Evolutionary conservation across 2,888 invertebrate species (phyloP).

Genomic region (Polyommatus icarus): DNA sequence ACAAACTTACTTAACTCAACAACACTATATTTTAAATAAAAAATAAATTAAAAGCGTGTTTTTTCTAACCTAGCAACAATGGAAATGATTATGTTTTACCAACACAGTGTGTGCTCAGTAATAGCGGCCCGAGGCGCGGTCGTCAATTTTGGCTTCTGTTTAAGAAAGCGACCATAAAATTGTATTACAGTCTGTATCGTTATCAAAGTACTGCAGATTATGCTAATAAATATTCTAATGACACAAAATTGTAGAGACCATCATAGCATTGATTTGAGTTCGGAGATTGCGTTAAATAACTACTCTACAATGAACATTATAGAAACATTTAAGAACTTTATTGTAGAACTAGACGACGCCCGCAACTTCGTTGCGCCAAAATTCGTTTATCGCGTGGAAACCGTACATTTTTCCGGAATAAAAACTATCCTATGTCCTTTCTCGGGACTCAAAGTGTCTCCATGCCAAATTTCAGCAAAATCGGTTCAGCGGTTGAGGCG

Average conservation of each 20-base stretch:
- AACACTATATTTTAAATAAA: not conserved
- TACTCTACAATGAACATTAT: not conserved
- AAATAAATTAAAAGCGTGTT: not conserved
- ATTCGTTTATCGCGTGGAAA: no score
- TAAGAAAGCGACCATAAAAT: constrained; percentile 66
- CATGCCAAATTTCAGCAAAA: no score
- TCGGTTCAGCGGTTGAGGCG: no score
- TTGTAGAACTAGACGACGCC: no score
- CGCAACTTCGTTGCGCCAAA: no score
- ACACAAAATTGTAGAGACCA: not conserved
- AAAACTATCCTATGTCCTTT: no score
- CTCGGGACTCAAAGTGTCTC: no score
- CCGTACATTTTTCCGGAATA: no score
- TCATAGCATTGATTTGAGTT: not conserved
- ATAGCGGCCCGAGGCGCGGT: constrained; percentile 65
- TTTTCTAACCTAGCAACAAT: constrained; percentile 35
- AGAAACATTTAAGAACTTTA: not conserved
- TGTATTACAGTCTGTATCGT: constrained; percentile 40
- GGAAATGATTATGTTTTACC: constrained; percentile 50
- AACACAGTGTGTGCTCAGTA: constrained; percentile 56
- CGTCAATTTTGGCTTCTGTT: constrained; percentile 76
- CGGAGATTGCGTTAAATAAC: not conserved
- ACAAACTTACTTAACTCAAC: not conserved
- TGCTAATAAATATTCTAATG: not conserved
- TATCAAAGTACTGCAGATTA: not conserved